These are phyloP conservation scores for Hystrix brachyura DNA, from an alignment of 2,113 vertebrate genomes.

Conservation along the genomic window DNA sequence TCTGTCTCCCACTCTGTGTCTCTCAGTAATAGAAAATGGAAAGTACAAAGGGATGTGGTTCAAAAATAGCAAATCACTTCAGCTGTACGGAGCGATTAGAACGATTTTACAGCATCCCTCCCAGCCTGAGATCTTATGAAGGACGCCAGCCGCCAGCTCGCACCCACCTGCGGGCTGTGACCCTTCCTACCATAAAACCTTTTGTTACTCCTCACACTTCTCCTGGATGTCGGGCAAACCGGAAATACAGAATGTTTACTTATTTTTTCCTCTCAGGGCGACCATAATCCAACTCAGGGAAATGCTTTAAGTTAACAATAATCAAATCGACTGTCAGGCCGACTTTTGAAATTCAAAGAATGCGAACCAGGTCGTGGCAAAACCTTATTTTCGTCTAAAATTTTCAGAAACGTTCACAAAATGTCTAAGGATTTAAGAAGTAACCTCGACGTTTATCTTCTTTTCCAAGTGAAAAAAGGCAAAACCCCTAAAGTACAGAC, in stretches of 20 bases:
- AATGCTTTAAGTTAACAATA: slow-evolving; percentile 24
- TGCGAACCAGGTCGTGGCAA: background rate
- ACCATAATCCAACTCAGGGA: background rate
- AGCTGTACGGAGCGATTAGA: background rate
- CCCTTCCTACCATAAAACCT: background rate
- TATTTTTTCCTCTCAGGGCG: background rate
- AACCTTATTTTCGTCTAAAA: background rate
- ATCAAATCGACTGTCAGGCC: background rate
- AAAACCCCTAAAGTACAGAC: background rate
- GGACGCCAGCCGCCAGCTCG: background rate
- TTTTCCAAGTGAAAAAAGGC: background rate
- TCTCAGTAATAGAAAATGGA: background rate
- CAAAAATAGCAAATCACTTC: background rate
- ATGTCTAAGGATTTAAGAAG: background rate
- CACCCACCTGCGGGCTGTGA: background rate
- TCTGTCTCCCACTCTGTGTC: too few species aligned
- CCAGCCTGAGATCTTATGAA: background rate
- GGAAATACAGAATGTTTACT: background rate
- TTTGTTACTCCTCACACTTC: background rate
- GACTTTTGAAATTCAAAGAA: slow-evolving; percentile 26
- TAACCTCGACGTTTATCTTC: background rate
- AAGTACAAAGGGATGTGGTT: background rate
- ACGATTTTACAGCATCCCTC: background rate
- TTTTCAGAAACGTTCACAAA: slow-evolving; percentile 8
- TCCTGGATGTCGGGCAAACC: background rate